Conservation (phyloP, 2,888 invertebrate species). For the Clitarchus hookeri region DNA sequence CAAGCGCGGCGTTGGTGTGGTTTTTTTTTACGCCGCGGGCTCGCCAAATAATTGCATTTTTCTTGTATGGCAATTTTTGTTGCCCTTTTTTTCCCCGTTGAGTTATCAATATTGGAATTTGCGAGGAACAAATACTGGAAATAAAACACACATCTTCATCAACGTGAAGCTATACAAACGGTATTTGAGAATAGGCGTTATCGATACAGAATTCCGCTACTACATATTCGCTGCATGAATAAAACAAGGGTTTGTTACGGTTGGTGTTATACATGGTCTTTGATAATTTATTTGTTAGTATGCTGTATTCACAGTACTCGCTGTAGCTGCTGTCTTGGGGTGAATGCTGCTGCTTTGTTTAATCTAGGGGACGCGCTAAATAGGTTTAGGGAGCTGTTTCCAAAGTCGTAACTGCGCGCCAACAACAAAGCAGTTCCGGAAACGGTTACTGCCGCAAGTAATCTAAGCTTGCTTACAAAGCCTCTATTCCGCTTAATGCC, state of each 20-base stretch:
- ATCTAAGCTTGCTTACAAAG: neutral
- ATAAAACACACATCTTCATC: neutral
- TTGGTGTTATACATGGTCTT: neutral
- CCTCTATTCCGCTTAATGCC: too few species aligned
- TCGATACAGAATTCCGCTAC: neutral
- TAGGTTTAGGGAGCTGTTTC: neutral
- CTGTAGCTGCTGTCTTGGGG: neutral
- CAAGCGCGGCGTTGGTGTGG: neutral
- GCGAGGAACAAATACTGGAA: neutral
- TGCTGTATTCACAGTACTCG: neutral
- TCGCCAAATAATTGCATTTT: neutral
- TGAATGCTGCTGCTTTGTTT: neutral
- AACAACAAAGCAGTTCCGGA: neutral
- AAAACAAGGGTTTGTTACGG: neutral
- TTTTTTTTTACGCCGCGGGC: neutral
- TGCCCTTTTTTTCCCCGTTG: neutral
- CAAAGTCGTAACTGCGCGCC: neutral
- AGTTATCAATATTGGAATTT: neutral
- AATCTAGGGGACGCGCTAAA: neutral
- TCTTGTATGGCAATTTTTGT: neutral
- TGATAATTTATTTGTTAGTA: neutral
- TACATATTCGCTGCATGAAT: neutral
- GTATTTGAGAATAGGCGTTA: neutral
- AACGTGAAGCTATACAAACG: neutral
- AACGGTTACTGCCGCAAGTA: neutral